Evolutionary conservation across 2,113 vertebrate species (phyloP), one percentile per base, ranked within the genome.

Genomic region (Albula goreensis): DNA sequence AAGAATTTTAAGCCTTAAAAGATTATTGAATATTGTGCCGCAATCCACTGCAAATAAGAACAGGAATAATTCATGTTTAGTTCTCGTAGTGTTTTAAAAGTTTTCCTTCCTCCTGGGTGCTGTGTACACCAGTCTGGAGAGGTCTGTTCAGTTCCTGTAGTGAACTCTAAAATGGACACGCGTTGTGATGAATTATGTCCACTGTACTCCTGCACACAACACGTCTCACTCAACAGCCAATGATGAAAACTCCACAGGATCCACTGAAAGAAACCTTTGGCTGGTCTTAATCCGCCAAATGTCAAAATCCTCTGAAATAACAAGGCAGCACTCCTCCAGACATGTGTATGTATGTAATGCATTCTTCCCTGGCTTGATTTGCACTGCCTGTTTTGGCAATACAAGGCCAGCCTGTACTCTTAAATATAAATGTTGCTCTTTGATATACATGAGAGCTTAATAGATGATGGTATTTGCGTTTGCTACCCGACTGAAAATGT

Each of bases 201-300:
- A 48, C 56, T 17, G 70, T 77, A 31, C 83, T 81, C 80, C 83
- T 22, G 85, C 82, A 53, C 50, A 86, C 95, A 92, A 93, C 93
- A 92, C 85, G 91, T 95, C 95, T 96, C 93, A 93, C 94, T 96
- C 95, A 94, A 95, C 94, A 95, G 94, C 95, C 96, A 95, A 95
- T 96, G 95, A 96, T 96, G 91, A 92, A 94, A 96, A 95, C 94
- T 94, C 96, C 95, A 96, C 95, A 95, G 95, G 96, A 90, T 86
- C 95, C 95, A 87, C 95, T 95, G 94, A 95, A 96, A 95, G 96
- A 89, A 81, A 86, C 77, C 83, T 74, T 79, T 80, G 78, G 79
- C 53, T 85, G 53, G 56, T 84, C 86, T 83, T 89, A 82, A 89
- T 90, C 86, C 86, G 87, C 82, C 84, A 87, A 89, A 84, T 87